phyloP scores from a whole-genome alignment of 2,113 vertebrate species.

The Okapia johnstoni region DNA sequence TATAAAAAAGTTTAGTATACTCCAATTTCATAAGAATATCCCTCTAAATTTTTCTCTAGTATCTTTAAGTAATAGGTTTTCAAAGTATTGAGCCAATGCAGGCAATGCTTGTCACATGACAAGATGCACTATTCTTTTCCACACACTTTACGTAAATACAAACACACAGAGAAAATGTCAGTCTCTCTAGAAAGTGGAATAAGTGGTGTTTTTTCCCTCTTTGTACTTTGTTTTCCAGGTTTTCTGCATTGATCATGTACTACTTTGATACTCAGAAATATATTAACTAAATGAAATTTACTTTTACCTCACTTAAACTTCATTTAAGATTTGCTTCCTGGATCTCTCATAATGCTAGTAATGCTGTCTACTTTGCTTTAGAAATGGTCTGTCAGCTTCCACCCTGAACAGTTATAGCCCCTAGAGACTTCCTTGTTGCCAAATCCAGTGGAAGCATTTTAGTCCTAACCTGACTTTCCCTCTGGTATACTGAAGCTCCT shows the following conservation, averaged over 20 bases:
- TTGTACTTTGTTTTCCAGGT: constrained; percentile 12
- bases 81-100: background rate
- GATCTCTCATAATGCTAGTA: background rate
- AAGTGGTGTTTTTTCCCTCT: background rate
- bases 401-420: background rate
- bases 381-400: background rate
- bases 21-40: constrained; percentile 1
- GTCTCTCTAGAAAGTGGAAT: background rate
- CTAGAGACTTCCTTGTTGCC: background rate
- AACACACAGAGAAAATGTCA: background rate
- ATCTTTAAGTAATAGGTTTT: constrained; percentile 35
- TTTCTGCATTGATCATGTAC: background rate
- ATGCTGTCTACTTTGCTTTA: background rate
- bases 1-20: background rate
- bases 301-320: background rate
- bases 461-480: background rate
- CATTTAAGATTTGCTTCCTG: background rate
- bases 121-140: background rate
- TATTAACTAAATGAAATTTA: background rate
- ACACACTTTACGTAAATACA: background rate
- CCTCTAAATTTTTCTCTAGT: constrained; percentile 11
- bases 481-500: background rate
- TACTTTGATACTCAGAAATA: background rate
- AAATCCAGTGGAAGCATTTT: background rate
- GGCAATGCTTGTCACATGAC: background rate